phyloP scores from a whole-genome alignment of 2,797 vertebrate genomes.

The Xerus rutilus region DNA sequence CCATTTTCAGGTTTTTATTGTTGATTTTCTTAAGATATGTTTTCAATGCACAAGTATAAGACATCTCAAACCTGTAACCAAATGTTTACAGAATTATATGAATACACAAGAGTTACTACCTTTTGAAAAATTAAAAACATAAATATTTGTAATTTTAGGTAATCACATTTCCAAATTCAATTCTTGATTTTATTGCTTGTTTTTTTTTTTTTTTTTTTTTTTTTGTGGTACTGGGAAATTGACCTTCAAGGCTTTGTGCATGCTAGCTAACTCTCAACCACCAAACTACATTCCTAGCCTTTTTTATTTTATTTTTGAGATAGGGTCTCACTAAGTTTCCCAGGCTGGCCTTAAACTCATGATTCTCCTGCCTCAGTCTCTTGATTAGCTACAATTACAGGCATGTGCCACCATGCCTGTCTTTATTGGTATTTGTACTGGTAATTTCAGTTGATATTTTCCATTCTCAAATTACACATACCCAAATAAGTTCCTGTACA shows the following conservation, averaged over 20 bases:
- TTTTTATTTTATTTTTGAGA: too few relatives aligned
- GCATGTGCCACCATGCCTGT: background rate
- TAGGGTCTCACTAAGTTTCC: too few relatives aligned
- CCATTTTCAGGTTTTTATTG: background rate
- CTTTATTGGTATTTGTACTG: conserved; percentile 24
- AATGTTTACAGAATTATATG: background rate
- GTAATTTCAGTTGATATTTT: background rate
- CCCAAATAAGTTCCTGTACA: background rate
- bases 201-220: too few relatives aligned
- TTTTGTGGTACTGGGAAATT: too few relatives aligned
- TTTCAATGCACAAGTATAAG: background rate
- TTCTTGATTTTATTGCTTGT: background rate
- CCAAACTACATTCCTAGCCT: too few relatives aligned
- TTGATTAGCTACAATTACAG: background rate
- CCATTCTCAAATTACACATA: conserved; percentile 32
- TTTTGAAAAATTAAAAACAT: conserved; percentile 26
- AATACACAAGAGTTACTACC: background rate
- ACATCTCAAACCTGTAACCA: background rate
- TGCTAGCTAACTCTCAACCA: too few relatives aligned
- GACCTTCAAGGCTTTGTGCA: too few relatives aligned
- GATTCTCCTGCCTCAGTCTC: background rate
- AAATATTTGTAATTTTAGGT: background rate
- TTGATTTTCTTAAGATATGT: background rate
- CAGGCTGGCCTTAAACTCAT: too few relatives aligned
- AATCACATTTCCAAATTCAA: background rate